phyloP scores from a whole-genome alignment of 37 sponge, comb jelly and placozoan species.

The Beroe forskalii region DNA sequence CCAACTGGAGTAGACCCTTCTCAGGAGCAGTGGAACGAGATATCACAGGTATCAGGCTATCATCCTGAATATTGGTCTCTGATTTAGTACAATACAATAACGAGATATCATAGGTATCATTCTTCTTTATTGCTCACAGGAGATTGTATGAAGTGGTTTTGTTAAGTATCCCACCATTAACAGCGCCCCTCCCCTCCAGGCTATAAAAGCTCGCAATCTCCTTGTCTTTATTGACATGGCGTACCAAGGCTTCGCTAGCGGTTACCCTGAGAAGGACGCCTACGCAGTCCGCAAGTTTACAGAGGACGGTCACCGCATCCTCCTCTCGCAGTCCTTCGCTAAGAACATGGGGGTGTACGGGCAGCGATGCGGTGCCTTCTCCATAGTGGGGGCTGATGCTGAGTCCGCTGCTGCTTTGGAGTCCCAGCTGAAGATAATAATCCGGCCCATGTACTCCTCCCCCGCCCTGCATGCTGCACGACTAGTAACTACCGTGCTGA shows the following conservation, averaged over 20 bases:
- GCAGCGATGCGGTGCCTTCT: constrained; percentile 83
- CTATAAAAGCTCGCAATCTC: constrained; percentile 71
- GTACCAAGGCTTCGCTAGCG: constrained; percentile 96
- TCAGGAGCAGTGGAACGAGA: constrained; percentile 85
- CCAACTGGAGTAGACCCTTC: constrained; percentile 93
- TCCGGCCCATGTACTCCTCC: constrained; percentile 93
- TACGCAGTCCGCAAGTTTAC: constrained; percentile 81
- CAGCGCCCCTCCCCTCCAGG: no score
- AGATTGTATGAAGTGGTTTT: no score
- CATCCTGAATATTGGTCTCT: no score
- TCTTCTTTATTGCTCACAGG: no score
- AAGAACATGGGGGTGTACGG: constrained; percentile 99
- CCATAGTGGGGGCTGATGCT: constrained; percentile 68
- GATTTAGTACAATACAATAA: no score
- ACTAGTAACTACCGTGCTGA: constrained; percentile 82
- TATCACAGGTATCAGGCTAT: constrained; percentile 84
- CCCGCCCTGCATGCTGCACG: constrained; percentile 89
- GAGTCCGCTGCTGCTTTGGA: constrained; percentile 78
- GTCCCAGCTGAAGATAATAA: constrained; percentile 91
- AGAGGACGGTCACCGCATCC: constrained; percentile 79
- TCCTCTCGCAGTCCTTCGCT: constrained; percentile 90
- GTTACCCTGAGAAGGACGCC: constrained; percentile 84
- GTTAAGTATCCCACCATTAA: no score
- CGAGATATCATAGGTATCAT: no score
- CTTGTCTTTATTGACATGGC: constrained; percentile 90